A percentile compares a stretch with the other conserved stretches of the same genome.
phyloP scores from a whole-genome alignment of 2,888 invertebrate species.

The Acronicta leporina region DNA sequence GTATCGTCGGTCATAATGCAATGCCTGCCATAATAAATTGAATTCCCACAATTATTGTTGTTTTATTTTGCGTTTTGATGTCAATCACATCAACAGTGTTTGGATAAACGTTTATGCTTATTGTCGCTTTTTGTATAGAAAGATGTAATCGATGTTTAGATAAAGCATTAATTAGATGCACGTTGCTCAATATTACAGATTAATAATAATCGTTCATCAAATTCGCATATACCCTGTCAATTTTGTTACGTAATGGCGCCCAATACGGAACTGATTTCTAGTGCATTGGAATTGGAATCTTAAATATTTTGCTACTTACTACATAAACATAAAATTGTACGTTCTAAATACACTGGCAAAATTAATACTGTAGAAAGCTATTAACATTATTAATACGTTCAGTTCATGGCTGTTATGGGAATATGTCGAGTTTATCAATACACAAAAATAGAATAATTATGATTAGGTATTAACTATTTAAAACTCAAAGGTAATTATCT shows the following conservation, averaged over 20 bases:
- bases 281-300: background rate
- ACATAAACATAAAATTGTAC: background rate
- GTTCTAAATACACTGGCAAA: background rate
- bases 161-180: conserved; percentile 53
- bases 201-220: conserved; percentile 38
- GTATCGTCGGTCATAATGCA: conserved; percentile 68
- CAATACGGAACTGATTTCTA: conserved; percentile 43
- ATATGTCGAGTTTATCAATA: background rate
- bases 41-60: conserved; percentile 74
- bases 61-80: conserved; percentile 83
- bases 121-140: conserved; percentile 60
- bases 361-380: background rate
- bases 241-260: conserved; percentile 57
- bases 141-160: conserved; percentile 57
- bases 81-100: conserved; percentile 47
- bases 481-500: background rate
- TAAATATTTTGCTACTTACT: background rate
- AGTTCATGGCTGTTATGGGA: background rate
- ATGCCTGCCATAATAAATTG: conserved; percentile 83
- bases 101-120: conserved; percentile 56
- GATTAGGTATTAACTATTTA: background rate
- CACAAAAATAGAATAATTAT: background rate
- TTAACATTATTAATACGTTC: background rate
- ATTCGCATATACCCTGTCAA: conserved; percentile 39
- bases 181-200: conserved; percentile 40